phyloP scores from a whole-genome alignment of 2,797 vertebrate genomes.

The Trachops cirrhosus region DNA sequence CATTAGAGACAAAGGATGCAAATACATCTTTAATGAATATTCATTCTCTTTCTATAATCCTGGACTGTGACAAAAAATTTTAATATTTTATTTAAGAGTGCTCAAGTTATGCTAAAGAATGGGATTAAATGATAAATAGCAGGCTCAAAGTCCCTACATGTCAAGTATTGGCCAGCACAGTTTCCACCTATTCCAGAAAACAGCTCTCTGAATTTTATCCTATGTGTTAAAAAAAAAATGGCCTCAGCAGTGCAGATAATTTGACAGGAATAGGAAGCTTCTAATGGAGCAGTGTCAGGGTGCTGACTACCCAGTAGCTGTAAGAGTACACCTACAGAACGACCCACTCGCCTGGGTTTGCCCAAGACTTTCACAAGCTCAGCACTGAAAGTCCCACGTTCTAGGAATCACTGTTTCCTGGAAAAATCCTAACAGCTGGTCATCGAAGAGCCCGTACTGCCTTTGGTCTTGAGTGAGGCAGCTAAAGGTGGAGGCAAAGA shows the following conservation, averaged over 20 bases:
- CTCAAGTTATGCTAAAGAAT: background rate
- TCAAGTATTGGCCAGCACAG: background rate
- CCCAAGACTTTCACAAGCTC: background rate
- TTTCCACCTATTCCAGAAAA: background rate
- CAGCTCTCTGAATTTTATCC: background rate
- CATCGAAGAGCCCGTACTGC: background rate
- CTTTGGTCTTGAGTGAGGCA: background rate
- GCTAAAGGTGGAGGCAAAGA: background rate
- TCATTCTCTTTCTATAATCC: background rate
- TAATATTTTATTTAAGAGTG: constrained; percentile 2
- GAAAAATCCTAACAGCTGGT: background rate
- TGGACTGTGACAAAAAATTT: background rate
- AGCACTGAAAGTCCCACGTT: background rate
- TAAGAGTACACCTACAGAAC: background rate
- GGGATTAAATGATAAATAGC: background rate
- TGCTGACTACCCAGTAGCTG: background rate
- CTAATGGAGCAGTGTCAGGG: background rate
- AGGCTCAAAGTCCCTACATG: background rate
- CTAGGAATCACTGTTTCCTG: constrained; percentile 11
- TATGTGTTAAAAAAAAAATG: background rate
- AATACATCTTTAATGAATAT: background rate
- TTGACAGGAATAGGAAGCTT: background rate
- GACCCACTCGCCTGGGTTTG: background rate
- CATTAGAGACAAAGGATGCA: background rate
- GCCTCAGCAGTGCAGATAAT: background rate